Evolutionary conservation across 2,797 vertebrate species (phyloP).

Genomic region (Enteromius trimaculatus): DNA sequence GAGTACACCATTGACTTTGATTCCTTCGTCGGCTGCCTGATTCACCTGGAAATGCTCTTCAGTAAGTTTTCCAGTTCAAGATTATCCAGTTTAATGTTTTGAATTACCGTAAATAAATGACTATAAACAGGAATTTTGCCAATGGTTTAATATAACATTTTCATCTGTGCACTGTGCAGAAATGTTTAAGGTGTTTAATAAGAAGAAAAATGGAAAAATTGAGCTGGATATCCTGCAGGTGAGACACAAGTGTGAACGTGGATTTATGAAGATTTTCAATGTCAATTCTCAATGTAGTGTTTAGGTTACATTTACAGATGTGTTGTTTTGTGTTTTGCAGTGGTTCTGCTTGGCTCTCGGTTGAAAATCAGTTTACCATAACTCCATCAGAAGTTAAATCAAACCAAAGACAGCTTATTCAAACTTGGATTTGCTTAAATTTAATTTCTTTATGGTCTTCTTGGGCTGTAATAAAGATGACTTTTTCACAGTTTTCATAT

Average conservation of each 20-base stretch:
- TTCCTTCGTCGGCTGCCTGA: conserved; percentile 84
- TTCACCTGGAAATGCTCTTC: conserved; percentile 87
- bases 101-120: neutral
- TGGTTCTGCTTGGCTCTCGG: conserved; percentile 64
- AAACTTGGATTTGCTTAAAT: neutral
- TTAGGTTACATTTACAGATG: neutral
- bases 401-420: neutral
- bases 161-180: conserved; percentile 63
- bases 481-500: neutral
- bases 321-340: conserved; percentile 56
- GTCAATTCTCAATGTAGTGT: neutral
- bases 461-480: neutral
- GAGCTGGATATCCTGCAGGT: conserved; percentile 78
- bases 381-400: neutral
- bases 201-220: conserved; percentile 69
- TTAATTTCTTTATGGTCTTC: neutral
- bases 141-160: neutral
- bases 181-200: conserved; percentile 77
- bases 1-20: conserved; percentile 84
- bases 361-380: conserved; percentile 31
- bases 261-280: neutral
- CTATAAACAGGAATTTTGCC: neutral
- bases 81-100: neutral
- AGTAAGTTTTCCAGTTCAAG: conserved; percentile 78
- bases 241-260: neutral